phyloP scores from a whole-genome alignment of 1,140 invertebrate species.

The Daktulosphaira vitifoliae region DNA sequence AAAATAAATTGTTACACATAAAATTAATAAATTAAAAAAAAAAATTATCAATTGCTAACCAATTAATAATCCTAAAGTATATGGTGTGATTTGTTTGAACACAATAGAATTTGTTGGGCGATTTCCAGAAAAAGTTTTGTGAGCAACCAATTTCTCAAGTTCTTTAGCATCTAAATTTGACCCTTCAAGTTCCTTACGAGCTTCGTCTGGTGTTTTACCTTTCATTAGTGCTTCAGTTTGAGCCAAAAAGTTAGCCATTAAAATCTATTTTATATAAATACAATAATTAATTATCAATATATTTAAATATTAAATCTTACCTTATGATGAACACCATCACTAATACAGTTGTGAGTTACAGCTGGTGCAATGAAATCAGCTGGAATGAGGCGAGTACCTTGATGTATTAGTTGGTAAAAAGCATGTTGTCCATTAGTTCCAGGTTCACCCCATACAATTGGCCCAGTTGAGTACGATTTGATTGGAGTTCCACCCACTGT shows the following conservation, averaged over 20 bases:
- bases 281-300: too few species aligned
- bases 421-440: constrained; percentile 99
- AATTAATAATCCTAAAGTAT: constrained; percentile 90
- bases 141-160: constrained; percentile 74
- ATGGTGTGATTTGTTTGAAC: constrained; percentile 87
- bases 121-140: constrained; percentile 97
- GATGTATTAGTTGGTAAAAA: constrained; percentile 95
- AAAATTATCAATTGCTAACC: constrained; percentile 50
- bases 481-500: constrained; percentile 4
- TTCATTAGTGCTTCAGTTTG: constrained; percentile 97
- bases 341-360: constrained; percentile 86
- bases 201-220: constrained; percentile 74
- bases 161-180: constrained; percentile 61
- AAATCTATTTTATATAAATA: constrained; percentile 54
- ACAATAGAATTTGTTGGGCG: constrained; percentile 95
- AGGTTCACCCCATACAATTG: constrained; percentile 94
- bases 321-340: constrained; percentile 60
- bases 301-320: too few species aligned
- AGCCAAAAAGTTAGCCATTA: constrained; percentile 94
- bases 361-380: constrained; percentile 95
- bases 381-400: constrained; percentile 81
- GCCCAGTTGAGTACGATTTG: constrained; percentile 69
- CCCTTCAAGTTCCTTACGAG: constrained; percentile 62
- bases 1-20: constrained; percentile 42
- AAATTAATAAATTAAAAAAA: neutral